A percentile compares a stretch with the other conserved stretches of the same genome.
Conservation (phyloP, 2,888 invertebrate species). For the Octonoba sinensis region DNA sequence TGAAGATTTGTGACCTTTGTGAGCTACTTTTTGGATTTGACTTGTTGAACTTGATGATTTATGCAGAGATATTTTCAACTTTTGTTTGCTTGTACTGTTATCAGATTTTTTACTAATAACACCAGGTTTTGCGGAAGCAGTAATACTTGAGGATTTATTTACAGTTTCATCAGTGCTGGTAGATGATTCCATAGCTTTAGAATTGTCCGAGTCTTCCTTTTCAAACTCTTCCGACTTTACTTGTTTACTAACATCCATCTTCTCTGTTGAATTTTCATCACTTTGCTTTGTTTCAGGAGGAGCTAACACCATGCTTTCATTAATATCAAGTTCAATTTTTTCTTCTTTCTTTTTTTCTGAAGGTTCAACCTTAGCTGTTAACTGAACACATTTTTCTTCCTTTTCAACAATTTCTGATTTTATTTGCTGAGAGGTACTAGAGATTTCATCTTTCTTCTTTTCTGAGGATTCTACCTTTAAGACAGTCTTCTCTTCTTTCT, state of each 20-base stretch:
- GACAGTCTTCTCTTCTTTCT: no score
- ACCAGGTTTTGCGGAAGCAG: constrained; percentile 14
- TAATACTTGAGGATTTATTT: constrained; percentile 1
- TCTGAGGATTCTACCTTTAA: no score
- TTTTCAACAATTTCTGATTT: no score
- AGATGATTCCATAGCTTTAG: constrained; percentile 19
- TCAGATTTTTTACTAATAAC: constrained; percentile 47
- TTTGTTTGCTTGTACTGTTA: constrained; percentile 46
- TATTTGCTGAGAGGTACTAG: no score
- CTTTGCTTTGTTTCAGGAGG: no score
- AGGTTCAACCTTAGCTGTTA: no score
- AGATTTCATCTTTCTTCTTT: no score
- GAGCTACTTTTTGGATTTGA: constrained; percentile 28
- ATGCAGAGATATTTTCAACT: constrained; percentile 10
- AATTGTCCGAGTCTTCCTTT: constrained; percentile 30
- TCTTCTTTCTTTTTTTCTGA: no score
- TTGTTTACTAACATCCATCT: constrained; percentile 21
- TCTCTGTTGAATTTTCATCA: constrained; percentile 4
- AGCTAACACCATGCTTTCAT: no score
- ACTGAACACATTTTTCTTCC: no score
- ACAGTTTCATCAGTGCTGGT: constrained; percentile 25
- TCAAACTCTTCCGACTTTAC: constrained; percentile 32
- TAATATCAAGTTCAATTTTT: no score
- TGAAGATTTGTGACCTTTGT: constrained; percentile 11
- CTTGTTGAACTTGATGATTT: constrained; percentile 7